Evolutionary conservation across 2,113 vertebrate genomes (phyloP).

Genomic region (Serinus canaria): DNA sequence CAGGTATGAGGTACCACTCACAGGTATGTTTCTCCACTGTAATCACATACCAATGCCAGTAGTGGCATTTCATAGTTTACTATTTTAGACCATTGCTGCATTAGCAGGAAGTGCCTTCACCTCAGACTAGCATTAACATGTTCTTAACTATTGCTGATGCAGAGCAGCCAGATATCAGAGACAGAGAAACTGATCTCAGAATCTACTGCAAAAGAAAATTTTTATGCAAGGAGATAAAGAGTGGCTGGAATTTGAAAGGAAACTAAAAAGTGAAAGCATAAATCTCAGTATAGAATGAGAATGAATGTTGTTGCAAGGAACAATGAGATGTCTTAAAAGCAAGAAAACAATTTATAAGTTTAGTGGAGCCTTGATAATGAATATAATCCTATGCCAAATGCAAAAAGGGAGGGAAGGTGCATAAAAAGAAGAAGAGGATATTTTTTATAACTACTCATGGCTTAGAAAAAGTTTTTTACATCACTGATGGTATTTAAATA

Average conservation of each 20-base stretch:
- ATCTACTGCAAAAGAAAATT: not conserved
- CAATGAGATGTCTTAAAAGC: not conserved
- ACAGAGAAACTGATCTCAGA: not conserved
- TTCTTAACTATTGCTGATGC: not conserved
- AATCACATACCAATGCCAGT: not conserved
- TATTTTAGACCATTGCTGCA: not conserved
- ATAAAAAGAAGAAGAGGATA: not conserved
- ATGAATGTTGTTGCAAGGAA: not conserved
- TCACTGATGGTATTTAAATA: not conserved
- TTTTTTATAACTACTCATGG: not conserved
- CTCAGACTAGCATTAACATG: not conserved
- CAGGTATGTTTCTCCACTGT: not conserved
- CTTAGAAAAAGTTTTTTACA: not conserved
- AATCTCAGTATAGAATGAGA: not conserved
- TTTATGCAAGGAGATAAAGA: not conserved
- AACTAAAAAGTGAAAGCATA: not conserved
- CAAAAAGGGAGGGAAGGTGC: not conserved
- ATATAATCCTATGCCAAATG: not conserved
- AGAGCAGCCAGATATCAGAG: not conserved
- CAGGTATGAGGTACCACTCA: not conserved
- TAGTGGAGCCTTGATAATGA: not conserved
- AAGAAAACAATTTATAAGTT: not conserved
- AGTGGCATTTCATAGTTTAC: not conserved
- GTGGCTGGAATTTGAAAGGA: not conserved
- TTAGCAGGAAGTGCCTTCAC: not conserved